Evolutionary conservation across 2,888 invertebrate genomes (phyloP), one percentile per base, ranked within the genome.

Genomic region (Fabriciana adippe): DNA sequence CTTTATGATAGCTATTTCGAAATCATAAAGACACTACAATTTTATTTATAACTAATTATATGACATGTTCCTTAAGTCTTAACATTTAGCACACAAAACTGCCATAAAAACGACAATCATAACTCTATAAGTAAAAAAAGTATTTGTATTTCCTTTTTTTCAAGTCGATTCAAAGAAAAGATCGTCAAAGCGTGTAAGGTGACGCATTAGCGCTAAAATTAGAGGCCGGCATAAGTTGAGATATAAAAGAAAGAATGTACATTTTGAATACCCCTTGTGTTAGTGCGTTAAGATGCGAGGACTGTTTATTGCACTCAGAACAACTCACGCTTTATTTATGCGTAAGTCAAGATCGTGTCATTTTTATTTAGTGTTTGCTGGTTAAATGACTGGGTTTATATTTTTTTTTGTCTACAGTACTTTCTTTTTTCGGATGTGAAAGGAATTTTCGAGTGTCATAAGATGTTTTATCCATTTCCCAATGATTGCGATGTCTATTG

Each of bases 151-250:
- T 45, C 47, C 3, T 26, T 59, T 47, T 59, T 26, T 59, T 48
- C n/a, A 47, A 59, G 6, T 4, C 11, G 21, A 5, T 57, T 45
- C 57, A 26, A 59, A 59, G n/a, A 48, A 47, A 41, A 47, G 5
- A 59, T 15, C 26, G 48, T 26, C 59, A 51, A 61, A 61, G 35
- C 61, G 64, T 68, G 68, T 64, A 63, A 66, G 60, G 67, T 73
- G 75, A 76, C 75, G 71, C 74, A 74, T 73, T 64, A 55, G 66
- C 53, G 71, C 73, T 75, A 76, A 74, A 74, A 73, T 75, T 76
- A 76, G 74, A 69, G 63, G 45, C 54, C n/a, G 41, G 15, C 16
- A 31, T 51, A 53, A 55, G 51, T 61, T 51, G 55, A 16, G 55
- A 35, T 35, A 21, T 55, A 60, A 61, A 60, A 60, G 64, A 65